phyloP scores from a whole-genome alignment of 2,888 invertebrate genomes.

The Idaea straminata region DNA sequence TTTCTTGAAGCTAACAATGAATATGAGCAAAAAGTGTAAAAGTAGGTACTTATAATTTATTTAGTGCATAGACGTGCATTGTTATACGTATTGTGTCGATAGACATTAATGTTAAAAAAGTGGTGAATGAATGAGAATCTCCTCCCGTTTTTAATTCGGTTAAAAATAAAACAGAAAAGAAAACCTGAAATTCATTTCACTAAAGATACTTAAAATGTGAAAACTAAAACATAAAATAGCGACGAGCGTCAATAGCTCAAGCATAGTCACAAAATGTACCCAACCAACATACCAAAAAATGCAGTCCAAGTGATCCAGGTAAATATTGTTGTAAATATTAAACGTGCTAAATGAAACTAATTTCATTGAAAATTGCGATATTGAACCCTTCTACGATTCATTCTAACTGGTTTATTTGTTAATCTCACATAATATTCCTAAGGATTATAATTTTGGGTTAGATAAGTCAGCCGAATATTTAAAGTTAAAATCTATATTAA shows the following conservation, averaged over 20 bases:
- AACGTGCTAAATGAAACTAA: neutral
- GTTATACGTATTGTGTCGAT: neutral
- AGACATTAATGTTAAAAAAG: neutral
- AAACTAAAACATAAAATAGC: constrained; percentile 18
- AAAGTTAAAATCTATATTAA: neutral
- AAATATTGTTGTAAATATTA: constrained; percentile 22
- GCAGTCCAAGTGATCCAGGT: constrained; percentile 42
- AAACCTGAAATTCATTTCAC: neutral
- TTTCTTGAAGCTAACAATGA: neutral
- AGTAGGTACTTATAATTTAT: neutral
- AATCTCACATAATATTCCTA: neutral
- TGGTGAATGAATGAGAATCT: neutral
- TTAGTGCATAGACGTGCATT: no score
- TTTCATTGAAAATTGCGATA: neutral
- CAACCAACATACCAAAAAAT: constrained; percentile 71
- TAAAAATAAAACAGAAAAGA: neutral
- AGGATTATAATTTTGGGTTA: neutral
- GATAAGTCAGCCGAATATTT: constrained; percentile 3
- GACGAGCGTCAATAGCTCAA: constrained; percentile 21
- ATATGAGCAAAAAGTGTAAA: neutral
- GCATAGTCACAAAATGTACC: constrained; percentile 68
- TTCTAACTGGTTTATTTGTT: neutral
- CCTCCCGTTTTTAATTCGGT: no score
- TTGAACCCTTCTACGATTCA: neutral
- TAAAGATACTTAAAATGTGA: neutral